A percentile compares a stretch with the other conserved stretches of the same genome.
Conservation (phyloP, 2,888 invertebrate species). For the Synergus japonicus region DNA sequence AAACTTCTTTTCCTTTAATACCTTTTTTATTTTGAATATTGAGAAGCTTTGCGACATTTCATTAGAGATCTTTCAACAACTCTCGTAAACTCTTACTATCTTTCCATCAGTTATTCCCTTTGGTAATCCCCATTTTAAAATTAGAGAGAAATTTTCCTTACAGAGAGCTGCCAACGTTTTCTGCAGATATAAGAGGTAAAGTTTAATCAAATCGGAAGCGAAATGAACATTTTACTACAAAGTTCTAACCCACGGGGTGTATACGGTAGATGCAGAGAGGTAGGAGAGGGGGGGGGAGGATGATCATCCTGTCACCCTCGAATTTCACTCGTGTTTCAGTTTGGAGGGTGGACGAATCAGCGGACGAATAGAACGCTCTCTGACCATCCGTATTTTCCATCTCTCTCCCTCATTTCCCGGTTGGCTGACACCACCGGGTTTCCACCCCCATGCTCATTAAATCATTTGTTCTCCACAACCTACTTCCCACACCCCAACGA, state of each 20-base stretch:
- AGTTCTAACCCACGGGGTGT: constrained; percentile 45
- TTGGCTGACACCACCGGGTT: constrained; percentile 68
- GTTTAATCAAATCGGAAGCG: constrained; percentile 48
- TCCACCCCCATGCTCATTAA: constrained; percentile 67
- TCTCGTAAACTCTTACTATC: too few relatives aligned
- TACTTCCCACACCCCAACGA: constrained; percentile 52
- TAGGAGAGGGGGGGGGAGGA: constrained; percentile 33
- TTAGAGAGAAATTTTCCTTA: neutral
- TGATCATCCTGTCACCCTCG: constrained; percentile 52
- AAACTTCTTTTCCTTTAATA: too few relatives aligned
- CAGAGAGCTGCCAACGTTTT: neutral
- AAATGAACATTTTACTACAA: constrained; percentile 29
- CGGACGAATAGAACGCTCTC: constrained; percentile 51
- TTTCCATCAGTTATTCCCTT: neutral
- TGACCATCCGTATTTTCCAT: constrained; percentile 51
- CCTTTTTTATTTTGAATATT: too few relatives aligned
- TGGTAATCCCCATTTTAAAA: neutral
- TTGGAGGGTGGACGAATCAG: constrained; percentile 55
- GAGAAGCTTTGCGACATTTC: too few relatives aligned
- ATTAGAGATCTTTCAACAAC: too few relatives aligned
- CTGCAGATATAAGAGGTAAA: neutral
- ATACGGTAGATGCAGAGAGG: neutral
- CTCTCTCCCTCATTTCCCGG: constrained; percentile 57
- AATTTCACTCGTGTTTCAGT: constrained; percentile 48
- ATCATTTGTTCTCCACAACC: constrained; percentile 65